Conservation (phyloP, 2,888 invertebrate species). For the Drosophila macrothrix region DNA sequence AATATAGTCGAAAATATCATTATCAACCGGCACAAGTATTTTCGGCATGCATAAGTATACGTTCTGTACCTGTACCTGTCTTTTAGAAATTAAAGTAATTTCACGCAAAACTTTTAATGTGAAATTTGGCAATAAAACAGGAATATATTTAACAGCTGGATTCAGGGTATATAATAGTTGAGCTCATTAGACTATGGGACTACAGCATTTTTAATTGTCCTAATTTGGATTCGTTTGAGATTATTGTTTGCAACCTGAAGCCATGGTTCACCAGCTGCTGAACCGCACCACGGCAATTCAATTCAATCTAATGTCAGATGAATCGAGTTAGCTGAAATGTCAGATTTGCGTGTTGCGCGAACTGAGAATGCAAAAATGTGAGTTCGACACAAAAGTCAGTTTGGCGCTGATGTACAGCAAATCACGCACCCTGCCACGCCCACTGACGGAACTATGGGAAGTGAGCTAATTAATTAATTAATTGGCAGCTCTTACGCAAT, state of each 20-base stretch:
- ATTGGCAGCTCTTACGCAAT: slow-evolving; percentile 55
- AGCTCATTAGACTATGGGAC: background rate
- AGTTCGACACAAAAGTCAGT: slow-evolving; percentile 4
- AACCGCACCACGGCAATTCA: background rate
- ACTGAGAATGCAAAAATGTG: background rate
- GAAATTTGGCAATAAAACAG: background rate
- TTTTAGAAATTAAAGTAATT: background rate
- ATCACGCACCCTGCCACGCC: slow-evolving; percentile 54
- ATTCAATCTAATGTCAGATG: slow-evolving; percentile 32
- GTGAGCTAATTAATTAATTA: slow-evolving; percentile 71
- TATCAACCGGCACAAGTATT: background rate
- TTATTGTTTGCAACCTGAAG: background rate
- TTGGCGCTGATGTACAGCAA: slow-evolving; percentile 43
- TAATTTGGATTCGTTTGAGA: background rate
- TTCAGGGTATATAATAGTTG: background rate
- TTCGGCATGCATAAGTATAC: background rate
- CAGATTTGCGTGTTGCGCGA: slow-evolving; percentile 57
- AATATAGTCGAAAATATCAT: background rate
- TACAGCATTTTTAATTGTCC: background rate
- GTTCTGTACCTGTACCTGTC: background rate
- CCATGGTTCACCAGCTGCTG: background rate
- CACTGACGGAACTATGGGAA: background rate
- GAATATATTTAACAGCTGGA: background rate
- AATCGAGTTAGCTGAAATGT: slow-evolving; percentile 64
- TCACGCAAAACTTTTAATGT: background rate